Base-by-base conservation (phyloP, 2,797 vertebrate genomes). In the Sebastes steindachneri region DNA sequence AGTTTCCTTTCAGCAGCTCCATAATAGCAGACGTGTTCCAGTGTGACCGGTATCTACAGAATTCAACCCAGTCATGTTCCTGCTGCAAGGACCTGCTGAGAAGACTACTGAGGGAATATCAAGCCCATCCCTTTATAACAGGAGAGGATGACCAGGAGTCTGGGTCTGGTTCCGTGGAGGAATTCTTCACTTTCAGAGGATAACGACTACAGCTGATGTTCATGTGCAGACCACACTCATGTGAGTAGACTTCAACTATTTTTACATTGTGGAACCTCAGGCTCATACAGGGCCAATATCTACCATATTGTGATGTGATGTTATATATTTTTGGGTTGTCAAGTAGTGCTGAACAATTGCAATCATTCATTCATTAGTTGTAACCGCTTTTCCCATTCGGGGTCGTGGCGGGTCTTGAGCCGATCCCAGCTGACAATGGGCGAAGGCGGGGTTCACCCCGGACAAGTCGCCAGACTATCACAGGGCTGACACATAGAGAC, bases 11-110 rank as follows among this genome's bases (percentile, higher is more conserved):
- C 57, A 83, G 59, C 57, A 58, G 11, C 26, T 73, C 86, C 7
- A 8, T 12, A 1, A 51, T 53, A 6, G n/a, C 17, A 45, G 68
- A 75, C 14, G 0, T 82, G 59, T 86, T 71, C 31, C 28, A 33
- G 53, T 68, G 3, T 15, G 67, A 83, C 19, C 60, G 25, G 23
- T 45, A 41, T 70, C 60, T 53, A 41, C 59, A 57, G 0, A 79
- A 73, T 48, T 72, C 35, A 14, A 25, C 35, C 23, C 35, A 58
- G 28, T 19, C 7, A 9, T 77, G 64, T 72, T 77, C 55, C 12
- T 70, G 70, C 75, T 90, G 33, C 77, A 73, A 53, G 5, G 31
- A 68, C 23, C 45, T 82, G 54, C 68, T 89, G 26, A 77, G 4
- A 48, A 60, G 2, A 5, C 55, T 91, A 0, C 1, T 66, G 14